Evolutionary conservation across 2,888 invertebrate genomes (phyloP).

Genomic region (Dascillus cervinus): DNA sequence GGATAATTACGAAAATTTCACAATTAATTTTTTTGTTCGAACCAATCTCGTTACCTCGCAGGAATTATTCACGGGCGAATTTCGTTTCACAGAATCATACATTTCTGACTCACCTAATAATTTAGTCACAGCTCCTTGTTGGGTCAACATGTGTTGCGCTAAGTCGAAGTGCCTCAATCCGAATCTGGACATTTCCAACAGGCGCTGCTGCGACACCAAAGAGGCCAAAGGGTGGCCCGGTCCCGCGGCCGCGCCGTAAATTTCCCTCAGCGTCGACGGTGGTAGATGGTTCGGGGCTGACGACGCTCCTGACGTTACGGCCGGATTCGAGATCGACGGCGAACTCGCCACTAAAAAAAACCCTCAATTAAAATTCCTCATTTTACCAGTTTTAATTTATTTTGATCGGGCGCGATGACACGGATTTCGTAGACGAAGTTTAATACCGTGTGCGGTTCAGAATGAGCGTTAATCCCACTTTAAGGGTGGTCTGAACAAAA

Average conservation of each 20-base stretch:
- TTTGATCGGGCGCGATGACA: neutral
- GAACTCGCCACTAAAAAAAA: conserved; percentile 49
- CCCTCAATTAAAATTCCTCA: neutral
- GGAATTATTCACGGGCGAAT: no score
- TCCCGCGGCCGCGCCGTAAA: conserved; percentile 38
- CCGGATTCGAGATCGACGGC: conserved; percentile 47
- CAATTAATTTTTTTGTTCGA: no score
- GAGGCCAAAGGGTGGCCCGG: conserved; percentile 61
- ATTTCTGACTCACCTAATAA: conserved; percentile 71
- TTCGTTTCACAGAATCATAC: no score
- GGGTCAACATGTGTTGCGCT: conserved; percentile 83
- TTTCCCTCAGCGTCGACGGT: conserved; percentile 40
- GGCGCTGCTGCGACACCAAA: conserved; percentile 67
- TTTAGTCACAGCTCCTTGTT: conserved; percentile 88
- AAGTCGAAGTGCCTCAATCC: conserved; percentile 82
- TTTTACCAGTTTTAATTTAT: neutral
- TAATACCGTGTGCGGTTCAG: neutral
- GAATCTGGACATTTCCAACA: conserved; percentile 73
- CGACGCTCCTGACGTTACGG: conserved; percentile 35
- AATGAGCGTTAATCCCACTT: conserved; percentile 1
- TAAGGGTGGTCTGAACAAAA: conserved; percentile 13
- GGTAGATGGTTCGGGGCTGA: conserved; percentile 33
- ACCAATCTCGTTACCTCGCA: no score
- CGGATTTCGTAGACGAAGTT: neutral
- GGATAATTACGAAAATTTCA: no score